A percentile compares a stretch with the other conserved stretches of the same genome.
These are phyloP conservation scores for Stenotaenia linearis DNA, from an alignment of 2,888 invertebrate species.

Conservation along the genomic window DNA sequence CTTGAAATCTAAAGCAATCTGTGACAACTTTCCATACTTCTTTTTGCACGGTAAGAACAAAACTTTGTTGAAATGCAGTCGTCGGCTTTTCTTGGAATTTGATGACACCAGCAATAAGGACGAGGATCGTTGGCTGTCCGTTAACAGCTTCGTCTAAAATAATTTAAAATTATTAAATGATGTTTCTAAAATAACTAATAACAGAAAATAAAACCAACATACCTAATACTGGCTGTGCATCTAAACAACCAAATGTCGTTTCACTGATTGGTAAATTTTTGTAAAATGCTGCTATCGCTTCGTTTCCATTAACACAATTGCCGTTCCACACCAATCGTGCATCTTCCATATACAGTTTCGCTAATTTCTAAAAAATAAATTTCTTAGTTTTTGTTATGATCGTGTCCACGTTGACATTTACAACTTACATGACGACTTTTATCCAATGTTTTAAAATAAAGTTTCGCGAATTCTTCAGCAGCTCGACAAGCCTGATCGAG, in stretches of 20 bases:
- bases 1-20: slow-evolving; percentile 78
- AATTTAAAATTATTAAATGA: not conserved
- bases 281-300: slow-evolving; percentile 77
- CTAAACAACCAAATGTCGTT: slow-evolving; percentile 69
- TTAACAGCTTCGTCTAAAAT: slow-evolving; percentile 57
- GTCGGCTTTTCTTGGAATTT: slow-evolving; percentile 59
- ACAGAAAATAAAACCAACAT: slow-evolving; percentile 37
- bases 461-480: slow-evolving; percentile 80
- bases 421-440: slow-evolving; percentile 69
- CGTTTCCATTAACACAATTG: slow-evolving; percentile 71
- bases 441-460: slow-evolving; percentile 84
- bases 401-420: not conserved
- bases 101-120: slow-evolving; percentile 76
- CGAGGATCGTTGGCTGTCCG: slow-evolving; percentile 71
- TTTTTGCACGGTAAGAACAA: slow-evolving; percentile 76
- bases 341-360: slow-evolving; percentile 73
- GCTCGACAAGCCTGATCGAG: slow-evolving; percentile 74
- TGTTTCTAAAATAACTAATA: not conserved
- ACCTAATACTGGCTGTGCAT: slow-evolving; percentile 77
- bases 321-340: slow-evolving; percentile 91
- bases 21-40: slow-evolving; percentile 92
- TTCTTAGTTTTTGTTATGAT: not conserved
- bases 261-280: slow-evolving; percentile 74
- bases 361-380: slow-evolving; percentile 49
- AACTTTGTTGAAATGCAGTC: slow-evolving; percentile 75